Percentiles rank a stretch among this genome's conserved stretches.
Conservation (phyloP, 2,797 vertebrate species). For the Falco columbarius region DNA sequence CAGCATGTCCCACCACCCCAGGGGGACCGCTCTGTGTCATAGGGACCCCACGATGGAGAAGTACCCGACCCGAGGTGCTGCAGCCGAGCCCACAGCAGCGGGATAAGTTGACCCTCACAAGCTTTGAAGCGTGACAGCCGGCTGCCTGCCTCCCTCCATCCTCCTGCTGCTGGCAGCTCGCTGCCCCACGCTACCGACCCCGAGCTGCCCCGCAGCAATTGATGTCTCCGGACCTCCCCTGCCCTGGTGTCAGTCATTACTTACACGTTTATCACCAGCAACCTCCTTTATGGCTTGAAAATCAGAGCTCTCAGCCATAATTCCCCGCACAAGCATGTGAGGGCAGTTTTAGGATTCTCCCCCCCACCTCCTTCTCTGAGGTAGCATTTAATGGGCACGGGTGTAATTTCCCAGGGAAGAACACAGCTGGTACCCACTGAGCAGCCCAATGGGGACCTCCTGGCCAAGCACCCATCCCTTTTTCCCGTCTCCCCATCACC, state of each 20-base stretch:
- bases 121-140: neutral
- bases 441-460: rapidly evolving
- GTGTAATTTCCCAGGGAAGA: neutral
- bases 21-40: rapidly evolving
- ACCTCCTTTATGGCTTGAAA: conserved; percentile 2
- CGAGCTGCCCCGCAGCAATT: neutral
- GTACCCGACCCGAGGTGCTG: rapidly evolving
- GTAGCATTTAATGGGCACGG: neutral
- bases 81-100: neutral
- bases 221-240: neutral
- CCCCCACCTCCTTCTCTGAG: neutral
- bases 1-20: rapidly evolving
- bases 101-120: neutral
- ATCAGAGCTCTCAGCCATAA: neutral
- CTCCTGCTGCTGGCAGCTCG: neutral
- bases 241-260: neutral
- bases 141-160: neutral
- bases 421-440: neutral
- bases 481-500: neutral
- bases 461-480: rapidly evolving
- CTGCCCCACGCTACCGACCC: neutral
- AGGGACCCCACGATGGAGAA: neutral
- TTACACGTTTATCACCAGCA: neutral
- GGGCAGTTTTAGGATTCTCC: neutral
- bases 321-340: rapidly evolving